Base-by-base conservation (phyloP, 1,140 invertebrate genomes). In the Xylocopa sonorina region DNA sequence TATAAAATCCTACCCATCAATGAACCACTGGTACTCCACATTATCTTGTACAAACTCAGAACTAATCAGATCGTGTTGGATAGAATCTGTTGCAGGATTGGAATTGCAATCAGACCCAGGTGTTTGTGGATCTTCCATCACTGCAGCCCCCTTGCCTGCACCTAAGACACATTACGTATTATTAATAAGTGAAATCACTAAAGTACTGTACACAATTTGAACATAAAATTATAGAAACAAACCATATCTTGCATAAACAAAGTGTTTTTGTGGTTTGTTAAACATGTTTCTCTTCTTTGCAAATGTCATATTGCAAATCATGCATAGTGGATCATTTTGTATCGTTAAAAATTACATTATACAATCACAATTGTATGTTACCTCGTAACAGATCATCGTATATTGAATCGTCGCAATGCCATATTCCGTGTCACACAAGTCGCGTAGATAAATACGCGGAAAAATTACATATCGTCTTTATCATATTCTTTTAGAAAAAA, bases 1-100 rank as follows among this genome's bases (percentile, higher is more conserved):
- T 27, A 2, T 50, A 29, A 43, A 64, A 24, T 34, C 93, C 95
- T 89, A 96, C 96, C 96, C 96, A 90, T 97, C 96, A 77, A 97
- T 94, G 92, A 97, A 97, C 97, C 97, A 97, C 92, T 97, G 96
- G 90, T 97, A 97, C 88, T 97, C 97, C 79, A 96, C 97, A 93
- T 97, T 97, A 92, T 97, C 97, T 92, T 97, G 97, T 89, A 97
- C 95, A 91, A 97, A 97, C 91, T 97, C 96, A 80, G 94, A 94
- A 69, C 92, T 90, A 68, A 93, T 89, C 14, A 91, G 83, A 87
- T 93, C 91, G 66, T 92, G 93, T 58, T 91, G 87, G 48, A 86
- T 90, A 24, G 89, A 90, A 87, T 92, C 91, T 73, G 85, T 90
- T 24, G 91, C 90, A 83, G 91, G 93, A 90, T 95, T 95, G 73